Conservation (phyloP, 2,113 vertebrate genomes). For the Cathartes aura region DNA sequence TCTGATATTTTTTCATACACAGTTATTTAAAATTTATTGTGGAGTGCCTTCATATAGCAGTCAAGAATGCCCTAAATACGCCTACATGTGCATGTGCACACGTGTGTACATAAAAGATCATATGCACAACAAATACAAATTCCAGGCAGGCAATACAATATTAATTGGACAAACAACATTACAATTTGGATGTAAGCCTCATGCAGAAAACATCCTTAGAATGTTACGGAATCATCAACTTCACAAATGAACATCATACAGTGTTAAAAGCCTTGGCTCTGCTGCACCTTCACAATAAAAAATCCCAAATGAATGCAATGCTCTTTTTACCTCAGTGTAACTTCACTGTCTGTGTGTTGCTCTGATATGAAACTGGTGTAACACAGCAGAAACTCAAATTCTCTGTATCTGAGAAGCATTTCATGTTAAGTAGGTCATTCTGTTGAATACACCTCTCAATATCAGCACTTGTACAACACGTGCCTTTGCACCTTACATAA, state of each 20-base stretch:
- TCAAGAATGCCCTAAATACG: neutral
- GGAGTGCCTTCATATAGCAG: neutral
- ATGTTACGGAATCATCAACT: neutral
- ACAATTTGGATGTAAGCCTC: neutral
- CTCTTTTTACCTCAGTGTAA: neutral
- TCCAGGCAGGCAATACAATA: neutral
- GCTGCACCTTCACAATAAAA: neutral
- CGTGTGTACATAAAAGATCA: neutral
- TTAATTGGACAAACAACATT: neutral
- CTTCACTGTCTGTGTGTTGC: neutral
- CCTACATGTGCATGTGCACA: neutral
- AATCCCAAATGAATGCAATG: neutral
- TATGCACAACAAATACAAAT: neutral
- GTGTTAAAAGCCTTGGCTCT: neutral
- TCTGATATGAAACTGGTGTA: neutral
- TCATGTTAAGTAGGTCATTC: slow-evolving; percentile 45
- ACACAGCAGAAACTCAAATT: neutral
- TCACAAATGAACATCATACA: neutral
- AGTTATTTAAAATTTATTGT: neutral
- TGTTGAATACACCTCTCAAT: neutral
- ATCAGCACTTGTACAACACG: neutral
- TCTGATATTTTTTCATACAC: neutral
- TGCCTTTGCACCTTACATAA: slow-evolving; percentile 2
- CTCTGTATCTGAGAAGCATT: neutral
- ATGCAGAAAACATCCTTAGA: neutral